These are phyloP conservation scores for Scaptomyza reducta DNA, from an alignment of 2,888 invertebrate genomes.

Conservation along the genomic window DNA sequence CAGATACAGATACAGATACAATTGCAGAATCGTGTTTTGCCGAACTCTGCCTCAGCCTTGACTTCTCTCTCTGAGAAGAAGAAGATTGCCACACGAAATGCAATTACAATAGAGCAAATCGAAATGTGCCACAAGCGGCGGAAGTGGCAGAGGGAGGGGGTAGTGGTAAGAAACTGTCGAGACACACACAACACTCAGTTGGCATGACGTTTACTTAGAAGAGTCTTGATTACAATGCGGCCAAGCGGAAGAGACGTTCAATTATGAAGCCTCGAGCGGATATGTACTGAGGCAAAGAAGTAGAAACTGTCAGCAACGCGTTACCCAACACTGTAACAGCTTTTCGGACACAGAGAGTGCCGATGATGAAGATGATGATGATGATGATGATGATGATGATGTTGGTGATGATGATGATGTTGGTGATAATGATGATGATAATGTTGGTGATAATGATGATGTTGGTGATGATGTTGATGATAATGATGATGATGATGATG, in stretches of 20 bases:
- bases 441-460: conserved; percentile 7
- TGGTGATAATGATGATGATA: not conserved
- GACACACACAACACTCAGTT: conserved; percentile 19
- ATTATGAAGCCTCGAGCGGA: conserved; percentile 60
- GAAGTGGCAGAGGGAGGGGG: not conserved
- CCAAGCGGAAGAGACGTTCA: conserved; percentile 74
- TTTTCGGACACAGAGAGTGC: conserved; percentile 2
- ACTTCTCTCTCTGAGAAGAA: conserved; percentile 25
- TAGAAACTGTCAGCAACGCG: conserved; percentile 14
- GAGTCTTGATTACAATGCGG: conserved; percentile 59
- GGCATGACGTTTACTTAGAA: conserved; percentile 26
- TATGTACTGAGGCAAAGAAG: conserved; percentile 27
- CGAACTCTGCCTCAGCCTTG: conserved; percentile 24
- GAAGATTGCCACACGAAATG: conserved; percentile 74
- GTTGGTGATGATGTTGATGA: conserved; percentile 16
- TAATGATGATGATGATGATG: not conserved
- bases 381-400: conserved; percentile 6
- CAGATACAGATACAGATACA: conserved; percentile 12
- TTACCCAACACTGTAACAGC: conserved; percentile 17
- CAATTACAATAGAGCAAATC: conserved; percentile 75
- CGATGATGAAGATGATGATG: conserved; percentile 4
- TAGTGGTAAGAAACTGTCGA: conserved; percentile 9
- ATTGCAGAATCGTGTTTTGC: conserved; percentile 56
- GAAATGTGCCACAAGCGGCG: conserved; percentile 38
- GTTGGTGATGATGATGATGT: conserved; percentile 10